A percentile compares a stretch with the other conserved stretches of the same genome.
These are phyloP conservation scores for Oophaga pumilio DNA, from an alignment of 2,113 vertebrate species.

Conservation along the genomic window DNA sequence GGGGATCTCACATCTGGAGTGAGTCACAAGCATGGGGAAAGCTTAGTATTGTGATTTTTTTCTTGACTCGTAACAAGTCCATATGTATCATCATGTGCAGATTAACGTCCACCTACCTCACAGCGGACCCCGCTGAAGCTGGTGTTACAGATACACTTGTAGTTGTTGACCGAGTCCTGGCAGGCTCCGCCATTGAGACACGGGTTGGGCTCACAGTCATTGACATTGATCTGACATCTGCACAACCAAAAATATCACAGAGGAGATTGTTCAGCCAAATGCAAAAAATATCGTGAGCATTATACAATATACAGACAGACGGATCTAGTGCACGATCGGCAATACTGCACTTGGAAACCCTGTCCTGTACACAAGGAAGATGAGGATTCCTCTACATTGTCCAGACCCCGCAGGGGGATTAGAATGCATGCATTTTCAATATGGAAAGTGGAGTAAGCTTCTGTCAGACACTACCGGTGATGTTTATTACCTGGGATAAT, in stretches of 20 bases:
- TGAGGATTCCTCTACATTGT: too few species aligned
- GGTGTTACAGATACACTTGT: slow-evolving; percentile 81
- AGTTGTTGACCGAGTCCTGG: slow-evolving; percentile 75
- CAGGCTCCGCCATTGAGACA: slow-evolving; percentile 92
- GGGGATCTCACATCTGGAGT: neutral
- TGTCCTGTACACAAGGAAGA: too few species aligned
- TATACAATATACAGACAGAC: neutral
- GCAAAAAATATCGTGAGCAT: neutral
- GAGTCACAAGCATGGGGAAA: neutral
- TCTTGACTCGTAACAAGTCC: neutral
- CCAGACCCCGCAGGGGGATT: too few species aligned
- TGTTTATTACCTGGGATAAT: too few species aligned
- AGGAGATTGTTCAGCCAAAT: neutral
- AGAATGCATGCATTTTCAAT: too few species aligned
- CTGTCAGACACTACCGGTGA: too few species aligned
- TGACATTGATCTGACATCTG: slow-evolving; percentile 85
- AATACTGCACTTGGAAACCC: neutral
- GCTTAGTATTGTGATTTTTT: neutral
- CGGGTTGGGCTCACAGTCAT: slow-evolving; percentile 83
- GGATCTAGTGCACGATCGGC: neutral
- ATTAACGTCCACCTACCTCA: slow-evolving; percentile 66
- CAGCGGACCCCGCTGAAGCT: slow-evolving; percentile 84
- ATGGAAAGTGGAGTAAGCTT: too few species aligned
- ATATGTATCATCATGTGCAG: neutral
- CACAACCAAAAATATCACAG: slow-evolving; percentile 47